A percentile compares a stretch with the other conserved stretches of the same genome.
Evolutionary conservation across 2,888 invertebrate species (phyloP).

Genomic region (Smittia aterrima): DNA sequence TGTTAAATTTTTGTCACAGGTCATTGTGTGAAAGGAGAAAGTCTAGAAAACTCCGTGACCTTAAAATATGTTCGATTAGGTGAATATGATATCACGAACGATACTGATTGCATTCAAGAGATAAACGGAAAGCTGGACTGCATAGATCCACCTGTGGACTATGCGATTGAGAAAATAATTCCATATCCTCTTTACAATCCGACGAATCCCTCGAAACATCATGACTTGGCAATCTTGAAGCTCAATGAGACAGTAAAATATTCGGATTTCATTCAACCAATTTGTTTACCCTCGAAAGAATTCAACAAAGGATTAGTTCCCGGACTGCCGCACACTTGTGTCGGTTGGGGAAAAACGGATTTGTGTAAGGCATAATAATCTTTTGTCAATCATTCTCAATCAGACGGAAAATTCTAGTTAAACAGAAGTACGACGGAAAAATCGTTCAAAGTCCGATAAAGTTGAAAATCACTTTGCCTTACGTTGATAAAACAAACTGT

Average conservation of each 20-base stretch:
- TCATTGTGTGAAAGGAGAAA: slow-evolving; percentile 41
- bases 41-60: slow-evolving; percentile 49
- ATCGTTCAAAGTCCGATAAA: slow-evolving; percentile 59
- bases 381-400: not conserved
- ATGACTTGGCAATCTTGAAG: slow-evolving; percentile 60
- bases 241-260: slow-evolving; percentile 49
- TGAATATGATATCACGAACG: slow-evolving; percentile 63
- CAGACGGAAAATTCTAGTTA: slow-evolving; percentile 46
- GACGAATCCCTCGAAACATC: slow-evolving; percentile 55
- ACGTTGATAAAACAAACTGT: slow-evolving; percentile 59
- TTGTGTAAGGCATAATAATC: slow-evolving; percentile 48
- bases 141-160: slow-evolving; percentile 63
- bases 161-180: slow-evolving; percentile 61
- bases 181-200: slow-evolving; percentile 63
- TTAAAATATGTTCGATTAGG: slow-evolving; percentile 59
- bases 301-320: slow-evolving; percentile 49
- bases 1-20: slow-evolving; percentile 5
- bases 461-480: slow-evolving; percentile 62
- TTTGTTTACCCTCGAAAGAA: slow-evolving; percentile 56
- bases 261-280: slow-evolving; percentile 61
- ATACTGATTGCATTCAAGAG: slow-evolving; percentile 60
- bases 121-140: slow-evolving; percentile 55
- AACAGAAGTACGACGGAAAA: slow-evolving; percentile 49
- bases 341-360: slow-evolving; percentile 65
- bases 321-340: slow-evolving; percentile 56